A percentile compares a stretch with the other conserved stretches of the same genome.
phyloP scores from a whole-genome alignment of 2,888 invertebrate genomes.

The Drosophila kanekoi region DNA sequence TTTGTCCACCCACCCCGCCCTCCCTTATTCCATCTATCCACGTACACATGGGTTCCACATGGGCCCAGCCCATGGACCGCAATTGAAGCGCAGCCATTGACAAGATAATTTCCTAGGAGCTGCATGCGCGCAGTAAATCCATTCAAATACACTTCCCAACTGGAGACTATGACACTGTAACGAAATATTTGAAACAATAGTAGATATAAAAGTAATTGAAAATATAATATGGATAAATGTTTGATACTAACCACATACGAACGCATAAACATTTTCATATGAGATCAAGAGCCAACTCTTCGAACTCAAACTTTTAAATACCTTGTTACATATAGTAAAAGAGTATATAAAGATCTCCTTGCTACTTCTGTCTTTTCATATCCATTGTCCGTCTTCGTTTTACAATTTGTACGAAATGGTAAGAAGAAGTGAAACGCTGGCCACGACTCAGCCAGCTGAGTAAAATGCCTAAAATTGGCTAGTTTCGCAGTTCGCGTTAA shows the following conservation, averaged over 20 bases:
- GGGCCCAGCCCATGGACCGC: conserved; percentile 63
- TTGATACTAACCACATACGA: too few species aligned
- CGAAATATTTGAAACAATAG: neutral
- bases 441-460: conserved; percentile 63
- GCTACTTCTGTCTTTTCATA: neutral
- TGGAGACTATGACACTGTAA: too few species aligned
- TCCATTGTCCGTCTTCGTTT: conserved; percentile 62
- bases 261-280: too few species aligned
- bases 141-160: conserved; percentile 46
- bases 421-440: conserved; percentile 52
- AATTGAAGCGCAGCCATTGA: conserved; percentile 77
- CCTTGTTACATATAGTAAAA: too few species aligned
- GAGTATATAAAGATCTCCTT: conserved; percentile 15
- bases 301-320: too few species aligned
- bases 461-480: conserved; percentile 66
- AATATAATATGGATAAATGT: neutral
- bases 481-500: conserved; percentile 77
- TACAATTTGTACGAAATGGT: conserved; percentile 63
- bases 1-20: conserved; percentile 39
- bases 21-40: conserved; percentile 16
- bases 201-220: neutral
- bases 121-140: conserved; percentile 66
- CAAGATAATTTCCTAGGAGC: conserved; percentile 75
- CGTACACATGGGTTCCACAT: conserved; percentile 37
- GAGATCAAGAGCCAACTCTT: too few species aligned